Evolutionary conservation across 2,888 invertebrate genomes (phyloP).

Genomic region (Ashinkailepas kermadecensis): DNA sequence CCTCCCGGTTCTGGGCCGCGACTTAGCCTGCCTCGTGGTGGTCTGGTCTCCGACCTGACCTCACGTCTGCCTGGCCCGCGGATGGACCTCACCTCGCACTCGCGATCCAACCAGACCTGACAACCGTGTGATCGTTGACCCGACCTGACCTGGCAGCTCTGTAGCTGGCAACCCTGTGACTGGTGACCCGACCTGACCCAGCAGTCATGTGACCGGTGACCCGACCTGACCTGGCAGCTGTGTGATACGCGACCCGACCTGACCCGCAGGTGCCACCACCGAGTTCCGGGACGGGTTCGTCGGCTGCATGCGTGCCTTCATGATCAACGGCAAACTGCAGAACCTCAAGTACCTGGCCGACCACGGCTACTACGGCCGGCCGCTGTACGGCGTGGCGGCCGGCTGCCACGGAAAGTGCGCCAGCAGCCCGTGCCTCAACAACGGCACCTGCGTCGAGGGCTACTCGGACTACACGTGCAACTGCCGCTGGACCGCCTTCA

Average conservation of each 20-base stretch:
- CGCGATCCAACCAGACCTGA: too few relatives aligned
- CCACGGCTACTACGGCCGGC: slow-evolving; percentile 25
- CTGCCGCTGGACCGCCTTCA: slow-evolving; percentile 95
- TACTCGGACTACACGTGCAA: slow-evolving; percentile 91
- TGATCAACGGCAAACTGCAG: slow-evolving; percentile 33
- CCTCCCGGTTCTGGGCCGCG: too few relatives aligned
- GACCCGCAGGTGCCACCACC: slow-evolving; percentile 53
- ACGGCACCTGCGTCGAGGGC: slow-evolving; percentile 89
- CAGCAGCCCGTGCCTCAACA: slow-evolving; percentile 88
- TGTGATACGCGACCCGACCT: not conserved
- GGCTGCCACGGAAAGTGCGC: slow-evolving; percentile 87
- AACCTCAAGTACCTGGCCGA: slow-evolving; percentile 32
- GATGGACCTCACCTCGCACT: too few relatives aligned
- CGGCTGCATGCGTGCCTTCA: slow-evolving; percentile 80
- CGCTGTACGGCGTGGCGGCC: slow-evolving; percentile 55
- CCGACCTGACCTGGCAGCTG: not conserved
- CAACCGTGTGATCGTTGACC: too few relatives aligned
- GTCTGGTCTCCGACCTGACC: too few relatives aligned
- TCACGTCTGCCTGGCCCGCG: too few relatives aligned
- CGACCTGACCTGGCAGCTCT: not conserved
- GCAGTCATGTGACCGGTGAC: not conserved
- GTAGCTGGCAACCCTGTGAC: too few relatives aligned
- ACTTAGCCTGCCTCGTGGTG: too few relatives aligned
- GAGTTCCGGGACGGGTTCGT: slow-evolving; percentile 88
- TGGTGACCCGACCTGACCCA: too few relatives aligned